Base-by-base conservation (phyloP, 2,888 invertebrate species). In the Heteromurus nitidus region DNA sequence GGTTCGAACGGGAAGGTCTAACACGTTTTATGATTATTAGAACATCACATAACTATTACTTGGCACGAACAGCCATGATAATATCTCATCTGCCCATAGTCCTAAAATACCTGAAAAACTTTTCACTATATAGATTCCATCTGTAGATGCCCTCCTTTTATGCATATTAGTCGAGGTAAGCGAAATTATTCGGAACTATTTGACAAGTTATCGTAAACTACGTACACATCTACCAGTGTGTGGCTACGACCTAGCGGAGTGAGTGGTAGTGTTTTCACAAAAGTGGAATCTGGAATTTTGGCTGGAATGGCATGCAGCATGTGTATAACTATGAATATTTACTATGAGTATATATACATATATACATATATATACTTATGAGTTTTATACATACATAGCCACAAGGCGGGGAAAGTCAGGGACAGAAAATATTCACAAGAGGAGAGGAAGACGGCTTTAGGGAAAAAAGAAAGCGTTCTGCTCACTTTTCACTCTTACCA, bases 21-120 rank as follows among this genome's bases (percentile, higher is more conserved):
- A 81, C 83, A 83, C 83, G 81, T 83, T 83, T 83, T 83, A 83
- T 72, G 83, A 83, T 83, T 83, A 83, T 83, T 81, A 79, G 81
- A 79, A 77, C 81, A 81, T 83, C 77, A 70, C 79, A 81, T 76
- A 83, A 81, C 83, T 81, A 81, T 83, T 81, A 81, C 73, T 69
- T 44, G 60, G 77, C 80, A 82, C 80, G 80, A 82, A 77, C 77
- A 70, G 47, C 70, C 67, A 60, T 77, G 77, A 82, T 76, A 76
- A 72, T 76, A 82, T 76, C 76, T 74, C 80, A 73, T 69, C 68
- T 44, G 36, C 26, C 72, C 44, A 22, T n/a, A 22, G 30, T 28
- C 31, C 58, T 72, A 55, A n/a, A 72, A 72, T 72, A 72, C 60
- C 72, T 72, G 60, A 13, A 16, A 42, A 70, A 42, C 42, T 55